phyloP scores from a whole-genome alignment of 2,888 invertebrate genomes.

The Drosophila formosana region DNA sequence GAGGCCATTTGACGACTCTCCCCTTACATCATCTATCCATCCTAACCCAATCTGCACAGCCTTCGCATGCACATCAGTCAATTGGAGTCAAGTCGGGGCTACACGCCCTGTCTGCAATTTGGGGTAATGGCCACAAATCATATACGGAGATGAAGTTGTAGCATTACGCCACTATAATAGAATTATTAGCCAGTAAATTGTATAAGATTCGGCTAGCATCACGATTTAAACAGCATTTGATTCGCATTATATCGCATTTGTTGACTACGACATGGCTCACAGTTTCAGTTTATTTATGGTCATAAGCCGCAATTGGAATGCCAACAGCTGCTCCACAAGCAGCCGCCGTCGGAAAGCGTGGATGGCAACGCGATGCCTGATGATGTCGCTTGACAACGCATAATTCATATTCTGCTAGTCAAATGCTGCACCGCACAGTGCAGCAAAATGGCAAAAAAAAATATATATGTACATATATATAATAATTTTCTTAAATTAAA shows the following conservation, averaged over 20 bases:
- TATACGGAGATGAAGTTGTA: not conserved
- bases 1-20: constrained; percentile 37
- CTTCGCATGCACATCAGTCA: constrained; percentile 53
- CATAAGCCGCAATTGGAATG: constrained; percentile 70
- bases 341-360: constrained; percentile 23
- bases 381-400: constrained; percentile 57
- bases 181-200: constrained; percentile 53
- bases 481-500: no score
- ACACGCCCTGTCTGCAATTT: constrained; percentile 34
- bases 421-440: constrained; percentile 30
- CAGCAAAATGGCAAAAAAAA: not conserved
- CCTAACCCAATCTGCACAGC: not conserved
- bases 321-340: constrained; percentile 42
- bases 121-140: constrained; percentile 38
- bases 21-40: not conserved
- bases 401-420: constrained; percentile 55
- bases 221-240: constrained; percentile 39
- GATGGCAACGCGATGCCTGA: constrained; percentile 34
- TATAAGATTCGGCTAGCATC: constrained; percentile 17
- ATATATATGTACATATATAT: no score
- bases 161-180: constrained; percentile 28
- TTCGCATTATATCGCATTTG: constrained; percentile 48
- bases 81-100: constrained; percentile 3
- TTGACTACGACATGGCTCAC: constrained; percentile 11
- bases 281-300: constrained; percentile 53